Conservation (phyloP, 2,797 vertebrate species). For the Catamblyrhynchus diadema region DNA sequence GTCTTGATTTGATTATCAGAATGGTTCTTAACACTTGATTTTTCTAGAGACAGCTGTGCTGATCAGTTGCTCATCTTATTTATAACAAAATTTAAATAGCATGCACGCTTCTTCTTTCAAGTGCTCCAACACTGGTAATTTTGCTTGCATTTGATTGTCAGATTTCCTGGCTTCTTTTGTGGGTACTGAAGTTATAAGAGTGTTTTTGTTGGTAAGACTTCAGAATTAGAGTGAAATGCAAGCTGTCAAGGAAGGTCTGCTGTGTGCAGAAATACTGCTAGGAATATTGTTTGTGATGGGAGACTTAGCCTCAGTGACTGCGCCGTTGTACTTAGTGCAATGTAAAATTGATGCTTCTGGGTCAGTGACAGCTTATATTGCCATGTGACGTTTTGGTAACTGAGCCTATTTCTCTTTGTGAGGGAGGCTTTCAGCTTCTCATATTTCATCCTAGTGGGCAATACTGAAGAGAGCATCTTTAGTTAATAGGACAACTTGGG, state of each 20-base stretch:
- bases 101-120: neutral
- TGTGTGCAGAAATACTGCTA: neutral
- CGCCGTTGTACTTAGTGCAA: neutral
- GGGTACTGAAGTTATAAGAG: neutral
- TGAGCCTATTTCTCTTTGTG: constrained; percentile 21
- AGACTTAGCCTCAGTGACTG: neutral
- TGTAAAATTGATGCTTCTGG: constrained; percentile 52
- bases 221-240: neutral
- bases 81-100: neutral
- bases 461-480: neutral
- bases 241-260: neutral
- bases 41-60: neutral
- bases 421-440: constrained; percentile 2
- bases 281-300: neutral
- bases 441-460: neutral
- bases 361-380: constrained; percentile 16
- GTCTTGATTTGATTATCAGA: neutral
- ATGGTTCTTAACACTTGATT: neutral
- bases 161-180: constrained; percentile 4
- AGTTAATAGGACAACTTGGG: neutral
- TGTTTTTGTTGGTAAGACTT: neutral
- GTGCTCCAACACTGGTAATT: neutral
- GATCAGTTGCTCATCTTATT: neutral
- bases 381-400: constrained; percentile 11
- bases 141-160: constrained; percentile 10